A percentile compares a stretch with the other conserved stretches of the same genome.
phyloP scores from a whole-genome alignment of 2,888 invertebrate species.

The Ectemnius continuus region DNA sequence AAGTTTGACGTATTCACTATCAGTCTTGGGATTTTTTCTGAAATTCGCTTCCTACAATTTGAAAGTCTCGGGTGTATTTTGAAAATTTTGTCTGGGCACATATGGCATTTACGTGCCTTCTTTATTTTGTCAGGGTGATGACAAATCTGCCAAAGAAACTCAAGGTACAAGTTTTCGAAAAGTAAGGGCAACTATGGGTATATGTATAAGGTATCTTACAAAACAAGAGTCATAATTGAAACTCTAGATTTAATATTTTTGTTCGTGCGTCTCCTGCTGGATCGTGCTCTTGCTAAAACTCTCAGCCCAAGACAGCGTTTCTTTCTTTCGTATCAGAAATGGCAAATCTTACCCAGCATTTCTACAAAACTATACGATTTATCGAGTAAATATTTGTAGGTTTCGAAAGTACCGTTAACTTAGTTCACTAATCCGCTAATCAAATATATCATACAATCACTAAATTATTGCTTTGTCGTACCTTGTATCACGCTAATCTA shows the following conservation, averaged over 20 bases:
- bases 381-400: constrained; percentile 74
- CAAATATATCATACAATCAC: constrained; percentile 77
- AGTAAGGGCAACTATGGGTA: no score
- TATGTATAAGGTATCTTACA: no score
- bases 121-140: no score
- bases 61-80: constrained; percentile 41
- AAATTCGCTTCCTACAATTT: constrained; percentile 26
- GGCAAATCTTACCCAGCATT: constrained; percentile 65
- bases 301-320: constrained; percentile 64
- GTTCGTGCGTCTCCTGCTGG: background rate
- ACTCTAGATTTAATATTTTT: background rate
- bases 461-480: constrained; percentile 78
- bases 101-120: no score
- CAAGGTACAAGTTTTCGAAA: no score
- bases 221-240: no score
- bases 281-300: constrained; percentile 31
- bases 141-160: no score
- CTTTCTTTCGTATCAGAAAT: constrained; percentile 54
- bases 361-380: constrained; percentile 78
- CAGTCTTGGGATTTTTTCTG: constrained; percentile 50
- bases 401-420: constrained; percentile 74
- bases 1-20: constrained; percentile 43
- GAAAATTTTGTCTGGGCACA: constrained; percentile 12
- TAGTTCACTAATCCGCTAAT: constrained; percentile 73
- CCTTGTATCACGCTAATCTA: constrained; percentile 78